Percentiles rank a stretch among this genome's conserved stretches.
These are phyloP conservation scores for Chaetodon trifascialis DNA, from an alignment of 2,113 vertebrate genomes.

Conservation along the genomic window DNA sequence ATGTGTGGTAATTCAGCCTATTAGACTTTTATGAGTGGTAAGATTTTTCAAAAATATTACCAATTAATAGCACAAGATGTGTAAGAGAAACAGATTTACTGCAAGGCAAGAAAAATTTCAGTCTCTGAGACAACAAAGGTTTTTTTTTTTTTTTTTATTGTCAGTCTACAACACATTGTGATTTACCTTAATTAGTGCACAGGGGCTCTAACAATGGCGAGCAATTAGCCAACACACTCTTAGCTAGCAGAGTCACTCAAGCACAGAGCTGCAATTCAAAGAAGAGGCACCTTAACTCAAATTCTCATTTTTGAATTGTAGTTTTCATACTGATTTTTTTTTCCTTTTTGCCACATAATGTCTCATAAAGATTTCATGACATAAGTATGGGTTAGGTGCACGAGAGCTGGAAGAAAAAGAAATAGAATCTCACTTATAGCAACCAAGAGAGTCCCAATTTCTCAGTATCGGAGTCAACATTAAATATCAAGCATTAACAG, in stretches of 20 bases:
- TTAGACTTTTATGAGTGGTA: constrained; percentile 14
- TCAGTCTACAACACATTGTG: constrained; percentile 77
- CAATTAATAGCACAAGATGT: constrained; percentile 9
- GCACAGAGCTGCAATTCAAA: constrained; percentile 84
- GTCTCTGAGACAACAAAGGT: background rate
- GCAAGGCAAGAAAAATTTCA: background rate
- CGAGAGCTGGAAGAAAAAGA: no score
- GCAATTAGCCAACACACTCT: constrained; percentile 84
- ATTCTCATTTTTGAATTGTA: background rate
- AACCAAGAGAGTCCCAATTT: background rate
- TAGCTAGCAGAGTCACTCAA: constrained; percentile 77
- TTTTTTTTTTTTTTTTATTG: background rate
- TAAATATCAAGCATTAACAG: background rate
- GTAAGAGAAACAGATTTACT: background rate
- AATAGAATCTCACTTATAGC: background rate
- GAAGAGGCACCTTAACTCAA: background rate
- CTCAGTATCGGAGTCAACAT: background rate
- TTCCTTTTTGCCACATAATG: background rate
- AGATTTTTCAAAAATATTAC: background rate
- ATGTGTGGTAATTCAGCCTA: constrained; percentile 16
- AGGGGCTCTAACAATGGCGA: constrained; percentile 82
- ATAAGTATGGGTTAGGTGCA: background rate
- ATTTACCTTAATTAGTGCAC: constrained; percentile 61
- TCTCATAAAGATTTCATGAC: background rate
- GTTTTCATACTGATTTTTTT: background rate